phyloP scores from a whole-genome alignment of 2,888 invertebrate genomes.

The Shargacucullia verbasci region DNA sequence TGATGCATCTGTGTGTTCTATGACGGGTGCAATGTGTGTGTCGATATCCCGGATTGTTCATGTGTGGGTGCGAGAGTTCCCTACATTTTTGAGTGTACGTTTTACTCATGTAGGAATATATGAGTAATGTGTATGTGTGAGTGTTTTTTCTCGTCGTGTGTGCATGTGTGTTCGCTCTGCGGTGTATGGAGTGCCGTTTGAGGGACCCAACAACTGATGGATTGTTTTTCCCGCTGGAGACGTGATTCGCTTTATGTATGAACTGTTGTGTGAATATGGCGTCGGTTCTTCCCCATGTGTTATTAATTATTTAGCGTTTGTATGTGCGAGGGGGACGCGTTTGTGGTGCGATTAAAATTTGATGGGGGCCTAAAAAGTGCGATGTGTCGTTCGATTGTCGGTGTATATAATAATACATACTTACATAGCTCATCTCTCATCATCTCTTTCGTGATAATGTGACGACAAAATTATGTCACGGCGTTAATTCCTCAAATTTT shows the following conservation, averaged over 20 bases:
- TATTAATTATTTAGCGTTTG: conserved; percentile 58
- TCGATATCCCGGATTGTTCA: conserved; percentile 43
- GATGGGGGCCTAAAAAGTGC: conserved; percentile 10
- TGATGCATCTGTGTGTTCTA: conserved; percentile 43
- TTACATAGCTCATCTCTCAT: too few species aligned
- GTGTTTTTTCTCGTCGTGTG: conserved; percentile 28
- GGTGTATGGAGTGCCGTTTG: conserved; percentile 67
- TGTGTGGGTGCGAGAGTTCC: conserved; percentile 32
- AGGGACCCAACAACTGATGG: conserved; percentile 68
- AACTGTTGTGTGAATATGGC: conserved; percentile 56
- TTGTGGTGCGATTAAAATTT: conserved; percentile 40
- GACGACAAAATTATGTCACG: too few species aligned
- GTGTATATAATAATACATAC: background rate
- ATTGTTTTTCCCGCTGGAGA: conserved; percentile 69
- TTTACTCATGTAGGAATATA: conserved; percentile 20
- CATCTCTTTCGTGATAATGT: too few species aligned
- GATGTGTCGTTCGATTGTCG: background rate
- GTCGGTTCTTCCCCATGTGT: conserved; percentile 48
- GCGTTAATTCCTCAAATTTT: too few species aligned
- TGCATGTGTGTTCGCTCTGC: conserved; percentile 47
- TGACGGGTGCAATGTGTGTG: conserved; percentile 45
- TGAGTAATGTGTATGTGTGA: conserved; percentile 11
- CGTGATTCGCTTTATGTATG: conserved; percentile 67
- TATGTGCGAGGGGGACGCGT: conserved; percentile 31
- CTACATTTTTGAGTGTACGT: conserved; percentile 51